Evolutionary conservation across 1,140 invertebrate species (phyloP).

Genomic region (Sitophilus oryzae): DNA sequence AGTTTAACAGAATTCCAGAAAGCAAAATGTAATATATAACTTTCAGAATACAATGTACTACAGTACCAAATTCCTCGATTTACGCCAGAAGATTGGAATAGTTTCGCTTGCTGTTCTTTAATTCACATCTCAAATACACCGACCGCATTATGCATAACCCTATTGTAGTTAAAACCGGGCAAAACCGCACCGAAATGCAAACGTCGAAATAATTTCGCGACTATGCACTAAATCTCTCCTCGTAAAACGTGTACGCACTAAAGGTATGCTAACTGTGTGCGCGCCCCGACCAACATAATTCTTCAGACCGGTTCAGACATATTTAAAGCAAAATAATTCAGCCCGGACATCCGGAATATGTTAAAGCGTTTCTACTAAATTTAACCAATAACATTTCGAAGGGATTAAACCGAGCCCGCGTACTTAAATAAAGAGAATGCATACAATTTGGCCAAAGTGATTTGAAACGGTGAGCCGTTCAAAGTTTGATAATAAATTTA

Average conservation of each 20-base stretch:
- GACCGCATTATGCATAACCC: too few species aligned
- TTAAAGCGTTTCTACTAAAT: slow-evolving; percentile 34
- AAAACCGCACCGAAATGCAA: background rate
- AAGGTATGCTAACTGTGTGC: background rate
- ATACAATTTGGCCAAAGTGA: slow-evolving; percentile 37
- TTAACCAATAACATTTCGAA: slow-evolving; percentile 36
- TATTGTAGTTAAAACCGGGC: too few species aligned
- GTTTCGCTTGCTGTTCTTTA: too few species aligned
- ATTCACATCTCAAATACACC: too few species aligned
- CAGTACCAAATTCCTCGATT: too few species aligned
- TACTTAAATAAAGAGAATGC: slow-evolving; percentile 39
- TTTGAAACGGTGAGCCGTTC: slow-evolving; percentile 38
- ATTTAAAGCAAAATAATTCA: slow-evolving; percentile 14
- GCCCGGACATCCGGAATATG: slow-evolving; percentile 22
- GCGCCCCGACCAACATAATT: background rate
- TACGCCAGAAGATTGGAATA: too few species aligned
- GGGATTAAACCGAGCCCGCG: slow-evolving; percentile 35
- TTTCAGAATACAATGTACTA: too few species aligned
- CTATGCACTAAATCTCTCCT: background rate
- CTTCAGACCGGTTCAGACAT: slow-evolving; percentile 13
- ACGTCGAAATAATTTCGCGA: background rate
- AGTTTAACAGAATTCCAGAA: too few species aligned
- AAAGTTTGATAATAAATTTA: slow-evolving; percentile 39
- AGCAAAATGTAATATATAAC: too few species aligned
- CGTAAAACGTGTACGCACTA: background rate